phyloP scores from a whole-genome alignment of 2,888 invertebrate species.

The Oscheius sp. region DNA sequence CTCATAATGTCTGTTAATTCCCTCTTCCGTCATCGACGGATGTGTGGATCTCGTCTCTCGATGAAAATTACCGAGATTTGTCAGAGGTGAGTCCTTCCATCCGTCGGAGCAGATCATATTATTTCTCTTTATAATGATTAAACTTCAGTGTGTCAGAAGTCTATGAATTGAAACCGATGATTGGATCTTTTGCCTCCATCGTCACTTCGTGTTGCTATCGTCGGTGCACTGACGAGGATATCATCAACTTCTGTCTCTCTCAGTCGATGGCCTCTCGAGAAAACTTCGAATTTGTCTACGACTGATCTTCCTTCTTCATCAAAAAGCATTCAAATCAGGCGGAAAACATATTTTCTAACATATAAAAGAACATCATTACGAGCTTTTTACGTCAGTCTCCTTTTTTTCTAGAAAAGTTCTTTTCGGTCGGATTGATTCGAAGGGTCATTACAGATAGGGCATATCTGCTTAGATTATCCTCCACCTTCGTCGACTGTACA shows the following conservation, averaged over 20 bases:
- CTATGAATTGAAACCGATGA: neutral
- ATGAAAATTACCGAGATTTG: slow-evolving; percentile 7
- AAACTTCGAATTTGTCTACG: neutral
- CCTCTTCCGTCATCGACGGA: neutral
- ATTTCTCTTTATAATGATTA: neutral
- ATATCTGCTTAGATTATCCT: too few relatives aligned
- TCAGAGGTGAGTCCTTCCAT: neutral
- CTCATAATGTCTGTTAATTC: neutral
- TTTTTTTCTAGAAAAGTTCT: too few relatives aligned
- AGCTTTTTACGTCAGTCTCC: too few relatives aligned
- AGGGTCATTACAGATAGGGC: too few relatives aligned
- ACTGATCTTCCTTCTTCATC: neutral
- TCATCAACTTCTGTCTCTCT: neutral
- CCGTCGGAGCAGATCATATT: too few relatives aligned
- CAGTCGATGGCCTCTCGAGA: neutral
- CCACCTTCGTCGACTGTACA: too few relatives aligned
- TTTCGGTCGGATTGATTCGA: too few relatives aligned
- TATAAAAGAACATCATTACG: too few relatives aligned
- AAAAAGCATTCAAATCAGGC: too few relatives aligned
- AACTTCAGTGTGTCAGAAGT: neutral
- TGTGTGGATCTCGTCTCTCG: slow-evolving; percentile 3
- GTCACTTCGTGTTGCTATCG: neutral
- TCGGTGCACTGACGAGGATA: slow-evolving; percentile 4
- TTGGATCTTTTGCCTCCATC: neutral
- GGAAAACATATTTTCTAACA: too few relatives aligned